A percentile compares a stretch with the other conserved stretches of the same genome.
phyloP scores from a whole-genome alignment of 2,888 invertebrate genomes.

The Pelosia muscerda region DNA sequence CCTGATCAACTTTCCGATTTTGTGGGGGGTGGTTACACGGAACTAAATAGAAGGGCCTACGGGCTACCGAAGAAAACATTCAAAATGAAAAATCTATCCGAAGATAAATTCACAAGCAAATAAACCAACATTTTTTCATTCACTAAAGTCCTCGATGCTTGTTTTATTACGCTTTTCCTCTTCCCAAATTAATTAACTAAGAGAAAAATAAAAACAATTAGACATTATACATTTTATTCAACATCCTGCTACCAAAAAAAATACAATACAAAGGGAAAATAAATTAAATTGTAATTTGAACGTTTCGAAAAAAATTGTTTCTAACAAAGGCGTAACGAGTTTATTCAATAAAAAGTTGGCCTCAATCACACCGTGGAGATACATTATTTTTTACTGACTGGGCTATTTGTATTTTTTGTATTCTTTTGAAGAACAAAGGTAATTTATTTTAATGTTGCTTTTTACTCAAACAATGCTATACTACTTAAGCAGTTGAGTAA shows the following conservation, averaged over 20 bases:
- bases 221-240: constrained; percentile 44
- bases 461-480: background rate
- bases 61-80: too few relatives aligned
- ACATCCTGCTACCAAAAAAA: constrained; percentile 44
- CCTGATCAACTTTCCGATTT: too few relatives aligned
- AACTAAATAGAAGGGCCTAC: too few relatives aligned
- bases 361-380: constrained; percentile 40
- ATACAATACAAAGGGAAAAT: constrained; percentile 46
- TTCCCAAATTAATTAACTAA: constrained; percentile 41
- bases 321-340: constrained; percentile 53
- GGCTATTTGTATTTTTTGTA: constrained; percentile 5
- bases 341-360: constrained; percentile 50
- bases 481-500: background rate
- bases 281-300: constrained; percentile 55
- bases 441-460: constrained; percentile 11
- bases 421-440: constrained; percentile 12
- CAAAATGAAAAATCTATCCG: background rate
- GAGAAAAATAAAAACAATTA: constrained; percentile 47
- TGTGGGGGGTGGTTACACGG: background rate
- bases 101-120: constrained; percentile 17
- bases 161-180: constrained; percentile 18
- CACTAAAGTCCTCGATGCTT: constrained; percentile 12
- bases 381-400: constrained; percentile 16
- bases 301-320: constrained; percentile 49
- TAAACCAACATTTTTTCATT: constrained; percentile 6